phyloP scores from a whole-genome alignment of 2,113 vertebrate genomes.

The Cyrtonyx montezumae region DNA sequence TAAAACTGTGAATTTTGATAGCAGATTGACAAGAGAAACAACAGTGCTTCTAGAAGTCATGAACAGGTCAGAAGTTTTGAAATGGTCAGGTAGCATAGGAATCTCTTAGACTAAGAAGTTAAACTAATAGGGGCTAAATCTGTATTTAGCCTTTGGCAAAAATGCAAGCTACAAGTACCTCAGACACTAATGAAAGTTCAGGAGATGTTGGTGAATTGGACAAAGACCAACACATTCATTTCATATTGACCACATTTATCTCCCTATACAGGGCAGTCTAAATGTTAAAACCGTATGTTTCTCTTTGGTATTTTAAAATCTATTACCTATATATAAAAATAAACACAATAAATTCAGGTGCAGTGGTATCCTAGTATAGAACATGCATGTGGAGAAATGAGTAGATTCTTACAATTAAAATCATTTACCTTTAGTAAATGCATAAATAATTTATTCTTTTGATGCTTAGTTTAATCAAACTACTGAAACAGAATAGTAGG shows the following conservation, averaged over 20 bases:
- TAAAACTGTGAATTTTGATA: background rate
- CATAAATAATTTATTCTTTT: background rate
- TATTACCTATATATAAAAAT: background rate
- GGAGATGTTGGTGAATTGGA: background rate
- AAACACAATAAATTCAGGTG: background rate
- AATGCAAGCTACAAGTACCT: background rate
- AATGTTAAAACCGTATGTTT: background rate
- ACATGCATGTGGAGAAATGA: background rate
- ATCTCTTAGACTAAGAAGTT: background rate
- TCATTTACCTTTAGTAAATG: background rate
- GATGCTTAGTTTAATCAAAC: slow-evolving; percentile 54
- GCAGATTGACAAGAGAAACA: background rate
- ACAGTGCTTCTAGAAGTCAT: background rate
- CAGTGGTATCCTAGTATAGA: background rate
- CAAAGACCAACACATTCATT: background rate
- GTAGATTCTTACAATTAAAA: background rate
- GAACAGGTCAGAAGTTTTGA: background rate
- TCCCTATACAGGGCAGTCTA: background rate
- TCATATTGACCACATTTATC: background rate
- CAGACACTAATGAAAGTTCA: background rate
- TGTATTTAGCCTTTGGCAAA: background rate
- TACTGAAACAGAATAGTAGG: slow-evolving; percentile 46
- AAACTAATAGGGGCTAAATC: background rate
- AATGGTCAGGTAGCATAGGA: background rate
- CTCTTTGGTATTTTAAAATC: background rate